phyloP scores from a whole-genome alignment of 2,888 invertebrate genomes.

The Calliopum simillimum region DNA sequence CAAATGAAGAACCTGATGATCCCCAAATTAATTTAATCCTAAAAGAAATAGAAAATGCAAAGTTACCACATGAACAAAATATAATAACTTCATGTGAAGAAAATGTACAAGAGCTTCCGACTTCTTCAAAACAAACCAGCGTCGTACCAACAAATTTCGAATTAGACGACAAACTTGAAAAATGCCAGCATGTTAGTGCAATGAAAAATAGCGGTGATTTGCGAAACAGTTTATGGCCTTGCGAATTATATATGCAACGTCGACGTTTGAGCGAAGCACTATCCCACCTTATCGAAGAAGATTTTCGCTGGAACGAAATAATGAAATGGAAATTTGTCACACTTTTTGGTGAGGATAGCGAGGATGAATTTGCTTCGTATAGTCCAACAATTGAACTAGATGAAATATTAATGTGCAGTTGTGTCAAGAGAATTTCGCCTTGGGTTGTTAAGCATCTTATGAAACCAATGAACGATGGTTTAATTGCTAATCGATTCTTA shows the following conservation, averaged over 20 bases:
- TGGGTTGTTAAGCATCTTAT: constrained; percentile 63
- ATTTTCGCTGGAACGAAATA: constrained; percentile 58
- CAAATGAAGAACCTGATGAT: constrained; percentile 50
- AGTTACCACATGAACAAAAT: constrained; percentile 37
- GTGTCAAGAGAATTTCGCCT: constrained; percentile 61
- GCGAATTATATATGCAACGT: constrained; percentile 59
- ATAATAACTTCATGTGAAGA: neutral
- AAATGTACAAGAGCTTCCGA: neutral
- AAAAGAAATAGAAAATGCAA: constrained; percentile 53
- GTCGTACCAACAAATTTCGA: neutral
- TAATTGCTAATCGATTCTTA: constrained; percentile 61
- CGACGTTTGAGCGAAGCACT: constrained; percentile 54
- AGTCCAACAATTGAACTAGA: constrained; percentile 63
- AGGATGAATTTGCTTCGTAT: constrained; percentile 60
- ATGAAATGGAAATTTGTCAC: constrained; percentile 54
- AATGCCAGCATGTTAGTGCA: neutral
- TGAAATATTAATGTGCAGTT: constrained; percentile 59
- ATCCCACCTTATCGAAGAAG: constrained; percentile 55
- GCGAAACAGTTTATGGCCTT: constrained; percentile 61
- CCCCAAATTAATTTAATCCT: constrained; percentile 53
- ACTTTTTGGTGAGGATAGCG: constrained; percentile 63
- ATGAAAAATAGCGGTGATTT: constrained; percentile 44
- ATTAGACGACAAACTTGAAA: neutral
- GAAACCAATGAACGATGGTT: constrained; percentile 60
- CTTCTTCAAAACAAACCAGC: neutral